Base-by-base conservation (phyloP, 2,888 invertebrate genomes). In the Drosophila gaucha region DNA sequence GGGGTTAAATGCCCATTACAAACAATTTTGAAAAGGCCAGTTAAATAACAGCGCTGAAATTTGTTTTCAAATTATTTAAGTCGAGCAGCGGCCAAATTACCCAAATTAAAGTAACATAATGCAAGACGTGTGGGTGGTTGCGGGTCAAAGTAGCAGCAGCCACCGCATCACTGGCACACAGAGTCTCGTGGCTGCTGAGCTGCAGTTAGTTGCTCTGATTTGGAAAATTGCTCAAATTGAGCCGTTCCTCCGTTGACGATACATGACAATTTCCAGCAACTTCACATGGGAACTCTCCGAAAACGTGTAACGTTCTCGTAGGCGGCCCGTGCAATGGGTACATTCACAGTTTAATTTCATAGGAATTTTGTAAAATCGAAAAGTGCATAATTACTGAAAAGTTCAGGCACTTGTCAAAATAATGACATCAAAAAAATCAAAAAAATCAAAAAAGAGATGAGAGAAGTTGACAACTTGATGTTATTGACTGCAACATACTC, bases 11-110 rank as follows among this genome's bases (percentile, higher is more conserved):
- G 85, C 67, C 46, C 71, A 82, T 82, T 85, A 79, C 68, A 79
- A 68, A 85, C 77, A 79, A 85, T 82, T 78, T 77, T 70, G 82
- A 74, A 77, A 74, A 77, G 82, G 60, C 67, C 82, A 85, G 85
- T 77, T 85, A 72, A 79, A 72, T 76, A 85, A 85, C 84, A 78
- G 75, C 55, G 47, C 63, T 69, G 74, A 74, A 82, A 85, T 82
- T 85, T 82, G 85, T 85, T 82, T 82, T 85, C 82, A 85, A 79
- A 82, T 82, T 82, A 82, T 82, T 85, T 74, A 82, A 82, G 85
- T 82, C 82, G 85, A 82, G 85, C 82, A 84, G 60, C 67, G 63
- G 62, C 83, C 82, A 82, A 82, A 85, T 85, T 82, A 85, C 47
- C 71, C 74, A 82, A 79, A 85, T 85, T 85, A 82, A 82, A 79